Base-by-base conservation (phyloP, 2,888 invertebrate genomes). In the Diarsia dahlii region DNA sequence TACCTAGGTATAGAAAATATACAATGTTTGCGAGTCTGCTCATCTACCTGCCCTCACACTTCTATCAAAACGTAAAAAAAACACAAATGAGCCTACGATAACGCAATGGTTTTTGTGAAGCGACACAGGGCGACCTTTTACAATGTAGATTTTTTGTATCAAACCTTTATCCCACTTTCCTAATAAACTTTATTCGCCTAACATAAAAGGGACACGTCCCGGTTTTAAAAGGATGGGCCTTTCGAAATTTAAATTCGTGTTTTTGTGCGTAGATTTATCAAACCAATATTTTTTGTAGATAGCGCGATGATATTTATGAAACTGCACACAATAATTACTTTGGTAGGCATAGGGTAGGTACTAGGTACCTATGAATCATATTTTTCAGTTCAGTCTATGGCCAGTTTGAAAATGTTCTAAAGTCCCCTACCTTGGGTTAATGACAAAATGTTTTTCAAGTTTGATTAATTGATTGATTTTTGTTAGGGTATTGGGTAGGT, bases 161-260 rank as follows among this genome's bases (percentile, higher is more conserved):
- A 93, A 93, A 94, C 94, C 93, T 93, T 95, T 94, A 95, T 95
- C 91, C 94, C 90, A 94, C 93, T 95, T 95, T 95, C 92, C 90
- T 92, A 93, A 96, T 96, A 96, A 96, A 96, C 91, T 96, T 96
- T 95, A 96, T 96, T 96, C 93, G 95, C 93, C 87, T 90, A 82
- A 85, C 85, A 85, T 87, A 91, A 92, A 92, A 83, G 85, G 65
- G 89, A 92, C 79, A 67, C 76, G 74, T 83, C 78, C 72, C 71
- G 77, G 71, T 71, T 84, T 83, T 74, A 39, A 81, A 81, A 76
- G 65, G 81, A 80, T 81, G 56, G 52, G 45, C 45, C 20, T 69
- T 81, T 76, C 75, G 70, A 80, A 74, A 84, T 86, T 85, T 84
- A 54, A 74, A 76, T 76, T 86, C 88, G 48, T 80, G 88, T 84